Conservation (phyloP, 2,888 invertebrate genomes). For the Ptychoptera contaminata region DNA sequence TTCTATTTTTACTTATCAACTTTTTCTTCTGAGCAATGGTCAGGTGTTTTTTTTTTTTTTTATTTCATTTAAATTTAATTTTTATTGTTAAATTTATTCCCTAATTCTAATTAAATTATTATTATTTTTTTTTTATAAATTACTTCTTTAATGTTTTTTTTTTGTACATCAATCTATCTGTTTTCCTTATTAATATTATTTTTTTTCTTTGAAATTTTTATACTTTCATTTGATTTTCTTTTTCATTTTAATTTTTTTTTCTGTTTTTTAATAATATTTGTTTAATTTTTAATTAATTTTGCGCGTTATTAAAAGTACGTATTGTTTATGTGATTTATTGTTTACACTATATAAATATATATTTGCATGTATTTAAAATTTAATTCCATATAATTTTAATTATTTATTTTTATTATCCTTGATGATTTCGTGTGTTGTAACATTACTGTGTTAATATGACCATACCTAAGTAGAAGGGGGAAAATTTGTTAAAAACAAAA, state of each 20-base stretch:
- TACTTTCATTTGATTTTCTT: not conserved
- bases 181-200: not conserved
- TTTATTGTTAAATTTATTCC: too few relatives aligned
- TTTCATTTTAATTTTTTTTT: not conserved
- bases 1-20: not conserved
- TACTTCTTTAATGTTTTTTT: not conserved
- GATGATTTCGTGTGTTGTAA: not conserved
- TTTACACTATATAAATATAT: not conserved
- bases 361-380: too few relatives aligned
- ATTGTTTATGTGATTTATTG: not conserved
- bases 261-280: too few relatives aligned
- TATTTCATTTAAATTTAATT: too few relatives aligned
- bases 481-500: too few relatives aligned
- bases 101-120: not conserved
- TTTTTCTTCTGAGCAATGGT: too few relatives aligned
- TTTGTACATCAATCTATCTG: not conserved
- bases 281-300: too few relatives aligned
- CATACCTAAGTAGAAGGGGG: too few relatives aligned
- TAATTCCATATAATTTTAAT: too few relatives aligned
- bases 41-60: not conserved
- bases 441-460: too few relatives aligned
- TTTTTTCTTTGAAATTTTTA: not conserved
- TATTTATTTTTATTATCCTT: not conserved
- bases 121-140: not conserved
- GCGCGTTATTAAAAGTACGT: too few relatives aligned